Percentiles rank a stretch among this genome's conserved stretches.
These are phyloP conservation scores for Nomada fucata DNA, from an alignment of 2,888 invertebrate genomes.

Conservation along the genomic window DNA sequence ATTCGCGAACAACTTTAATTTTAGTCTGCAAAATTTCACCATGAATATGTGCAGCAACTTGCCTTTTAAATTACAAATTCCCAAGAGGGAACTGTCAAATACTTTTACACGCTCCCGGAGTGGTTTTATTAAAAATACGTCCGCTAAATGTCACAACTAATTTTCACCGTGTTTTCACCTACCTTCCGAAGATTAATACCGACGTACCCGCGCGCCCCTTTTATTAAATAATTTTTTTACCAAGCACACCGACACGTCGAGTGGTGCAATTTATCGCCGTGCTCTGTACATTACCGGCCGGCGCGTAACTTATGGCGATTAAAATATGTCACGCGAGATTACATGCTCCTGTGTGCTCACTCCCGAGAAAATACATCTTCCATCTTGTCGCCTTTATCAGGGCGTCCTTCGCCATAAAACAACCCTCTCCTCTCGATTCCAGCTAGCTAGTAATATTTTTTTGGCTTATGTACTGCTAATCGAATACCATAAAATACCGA, in stretches of 20 bases:
- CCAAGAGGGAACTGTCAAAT: background rate
- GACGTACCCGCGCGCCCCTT: slow-evolving; percentile 8
- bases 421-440: background rate
- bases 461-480: background rate
- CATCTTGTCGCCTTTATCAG: slow-evolving; percentile 13
- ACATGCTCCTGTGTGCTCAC: slow-evolving; percentile 19
- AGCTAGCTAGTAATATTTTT: slow-evolving; percentile 1
- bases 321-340: slow-evolving; percentile 55
- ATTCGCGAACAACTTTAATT: background rate
- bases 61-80: background rate
- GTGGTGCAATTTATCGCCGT: slow-evolving; percentile 37
- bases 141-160: slow-evolving; percentile 11
- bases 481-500: no score
- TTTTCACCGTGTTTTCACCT: slow-evolving; percentile 8
- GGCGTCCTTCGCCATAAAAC: background rate
- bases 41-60: background rate
- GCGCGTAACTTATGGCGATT: slow-evolving; percentile 40
- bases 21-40: background rate
- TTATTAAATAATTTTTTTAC: slow-evolving; percentile 49
- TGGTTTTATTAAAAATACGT: slow-evolving; percentile 5
- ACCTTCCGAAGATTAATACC: slow-evolving; percentile 8
- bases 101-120: background rate
- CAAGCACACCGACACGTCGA: background rate
- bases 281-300: slow-evolving; percentile 19
- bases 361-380: slow-evolving; percentile 20